Base-by-base conservation (phyloP, 2,888 invertebrate species). In the Brachypalpus laphriformis region DNA sequence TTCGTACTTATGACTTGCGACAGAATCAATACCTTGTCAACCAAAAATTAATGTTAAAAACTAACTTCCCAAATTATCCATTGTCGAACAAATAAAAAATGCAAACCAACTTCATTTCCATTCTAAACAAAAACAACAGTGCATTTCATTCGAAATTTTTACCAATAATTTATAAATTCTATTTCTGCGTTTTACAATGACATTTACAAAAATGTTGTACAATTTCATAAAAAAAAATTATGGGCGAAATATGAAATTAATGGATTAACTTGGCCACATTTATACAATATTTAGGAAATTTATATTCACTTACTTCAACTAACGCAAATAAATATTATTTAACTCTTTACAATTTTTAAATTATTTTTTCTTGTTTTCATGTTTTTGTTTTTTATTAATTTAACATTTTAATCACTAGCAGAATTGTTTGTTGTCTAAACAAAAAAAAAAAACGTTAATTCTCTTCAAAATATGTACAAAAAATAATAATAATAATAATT, bases 241-340 rank as follows among this genome's bases (percentile, higher is more conserved):
- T 14, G n/a, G 14, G 16, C 3, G 47, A 57, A 56, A 31, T 71
- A 11, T 45, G 37, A 71, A 77, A 54, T 11, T 51, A 61, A 22
- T 40, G 14, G n/a, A 70, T 20, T 63, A 22, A 51, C n/a, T 61
- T 51, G 49, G 31, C 66, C 54, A 40, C 25, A 82, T 45, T 18
- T 75, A 22, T 74, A 63, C 63, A 68, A 56, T 63, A 54, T 54
- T 54, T 22, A 42, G 3, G 51, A 74, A 51, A 51, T 42, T n/a
- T 11, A 49, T 47, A 54, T 63, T 65, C 34, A 65, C 70, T 80
- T 80, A 80, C 22, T 45, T 74, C 49, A 45, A 68, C 83, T 70
- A 83, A 74, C 75, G 51, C 83, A 80, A 78, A 83, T 83, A 83
- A 83, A 83, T 83, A 83, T 80, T 83, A 83, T 83, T 80, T 63